Percentiles rank a stretch among this genome's conserved stretches.
phyloP scores from a whole-genome alignment of 2,797 vertebrate genomes.

The Falco novaeseelandiae region DNA sequence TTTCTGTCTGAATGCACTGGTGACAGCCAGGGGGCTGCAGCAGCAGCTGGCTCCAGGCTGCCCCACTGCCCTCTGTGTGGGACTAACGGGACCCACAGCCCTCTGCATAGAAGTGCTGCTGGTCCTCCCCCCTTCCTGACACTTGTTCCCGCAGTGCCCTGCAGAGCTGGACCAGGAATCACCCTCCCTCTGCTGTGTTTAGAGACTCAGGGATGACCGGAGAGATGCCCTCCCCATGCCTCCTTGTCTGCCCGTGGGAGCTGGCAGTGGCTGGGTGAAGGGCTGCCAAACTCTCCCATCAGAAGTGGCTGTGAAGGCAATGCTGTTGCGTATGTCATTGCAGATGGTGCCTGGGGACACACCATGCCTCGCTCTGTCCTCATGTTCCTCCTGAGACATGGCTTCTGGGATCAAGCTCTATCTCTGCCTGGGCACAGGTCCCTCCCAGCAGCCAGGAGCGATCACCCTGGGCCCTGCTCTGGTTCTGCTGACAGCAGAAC shows the following conservation, averaged over 20 bases:
- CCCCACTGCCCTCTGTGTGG: no score
- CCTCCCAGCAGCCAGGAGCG: neutral
- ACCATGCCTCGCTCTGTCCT: neutral
- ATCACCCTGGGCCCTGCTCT: neutral
- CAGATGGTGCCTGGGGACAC: neutral
- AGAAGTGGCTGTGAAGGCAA: neutral
- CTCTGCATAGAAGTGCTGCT: neutral
- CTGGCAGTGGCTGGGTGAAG: neutral
- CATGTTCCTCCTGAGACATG: neutral
- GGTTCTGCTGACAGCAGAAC: neutral
- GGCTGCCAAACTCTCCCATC: neutral
- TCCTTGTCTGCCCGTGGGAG: neutral
- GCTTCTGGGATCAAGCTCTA: neutral
- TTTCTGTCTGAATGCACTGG: no score
- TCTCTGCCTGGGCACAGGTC: neutral
- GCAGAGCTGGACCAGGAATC: neutral
- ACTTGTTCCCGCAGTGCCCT: neutral
- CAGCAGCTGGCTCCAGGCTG: neutral
- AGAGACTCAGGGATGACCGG: neutral
- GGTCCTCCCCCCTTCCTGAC: neutral
- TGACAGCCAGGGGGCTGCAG: neutral
- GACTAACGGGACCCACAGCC: neutral
- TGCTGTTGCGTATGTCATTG: rapidly evolving
- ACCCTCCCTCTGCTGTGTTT: neutral
- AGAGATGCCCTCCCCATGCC: neutral